Evolutionary conservation across 2,888 invertebrate species (phyloP).

Genomic region (Laspeyria flexula): DNA sequence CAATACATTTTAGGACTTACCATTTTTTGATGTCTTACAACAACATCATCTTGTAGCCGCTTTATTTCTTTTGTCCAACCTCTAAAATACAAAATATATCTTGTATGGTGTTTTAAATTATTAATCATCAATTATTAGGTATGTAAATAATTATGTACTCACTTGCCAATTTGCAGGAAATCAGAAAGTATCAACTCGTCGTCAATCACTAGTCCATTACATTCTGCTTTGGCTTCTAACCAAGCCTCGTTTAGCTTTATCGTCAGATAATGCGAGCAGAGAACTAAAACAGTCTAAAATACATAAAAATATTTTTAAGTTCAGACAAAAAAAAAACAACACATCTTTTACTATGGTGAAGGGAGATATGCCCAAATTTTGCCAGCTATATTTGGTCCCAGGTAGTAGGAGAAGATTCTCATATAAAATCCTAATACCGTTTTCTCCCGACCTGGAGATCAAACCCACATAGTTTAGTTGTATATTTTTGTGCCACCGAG

Average conservation of each 20-base stretch:
- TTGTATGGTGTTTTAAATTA: no score
- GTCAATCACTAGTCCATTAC: conserved; percentile 38
- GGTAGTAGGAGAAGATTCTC: no score
- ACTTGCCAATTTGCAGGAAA: conserved; percentile 64
- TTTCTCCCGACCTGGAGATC: no score
- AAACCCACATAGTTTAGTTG: no score
- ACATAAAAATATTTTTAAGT: not conserved
- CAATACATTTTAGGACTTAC: conserved; percentile 35
- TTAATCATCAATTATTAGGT: no score
- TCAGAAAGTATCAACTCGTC: conserved; percentile 62
- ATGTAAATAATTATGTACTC: conserved; percentile 14
- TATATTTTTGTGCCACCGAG: no score
- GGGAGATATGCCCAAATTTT: no score
- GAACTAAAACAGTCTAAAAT: conserved; percentile 59
- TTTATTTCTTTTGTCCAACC: conserved; percentile 72
- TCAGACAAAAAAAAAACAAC: no score
- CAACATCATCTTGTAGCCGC: conserved; percentile 63
- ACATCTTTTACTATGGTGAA: no score
- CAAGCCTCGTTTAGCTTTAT: conserved; percentile 70
- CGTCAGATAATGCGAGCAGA: conserved; percentile 71
- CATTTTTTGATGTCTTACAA: conserved; percentile 54
- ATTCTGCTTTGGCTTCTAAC: conserved; percentile 56
- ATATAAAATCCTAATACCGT: no score
- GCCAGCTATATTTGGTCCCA: no score
- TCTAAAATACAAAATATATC: conserved; percentile 48